A percentile compares a stretch with the other conserved stretches of the same genome.
phyloP scores from a whole-genome alignment of 2,797 vertebrate genomes.

The Chlorospingus flavigularis region DNA sequence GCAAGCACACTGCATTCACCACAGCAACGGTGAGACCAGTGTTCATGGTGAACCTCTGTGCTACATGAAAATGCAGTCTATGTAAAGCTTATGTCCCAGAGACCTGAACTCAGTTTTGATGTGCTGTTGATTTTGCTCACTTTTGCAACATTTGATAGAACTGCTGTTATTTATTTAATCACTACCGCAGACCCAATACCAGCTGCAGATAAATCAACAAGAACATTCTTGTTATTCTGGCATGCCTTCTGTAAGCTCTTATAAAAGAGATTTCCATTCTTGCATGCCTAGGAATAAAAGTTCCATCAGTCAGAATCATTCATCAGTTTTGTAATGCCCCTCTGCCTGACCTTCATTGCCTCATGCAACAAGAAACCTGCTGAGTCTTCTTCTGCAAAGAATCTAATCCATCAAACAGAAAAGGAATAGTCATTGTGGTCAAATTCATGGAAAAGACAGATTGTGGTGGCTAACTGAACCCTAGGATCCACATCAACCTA shows the following conservation, averaged over 20 bases:
- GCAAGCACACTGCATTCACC: not conserved
- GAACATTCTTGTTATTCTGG: conserved; percentile 24
- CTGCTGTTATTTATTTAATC: not conserved
- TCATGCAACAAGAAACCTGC: not conserved
- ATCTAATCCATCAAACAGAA: not conserved
- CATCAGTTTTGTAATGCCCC: not conserved
- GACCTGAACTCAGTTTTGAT: not conserved
- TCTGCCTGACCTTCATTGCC: not conserved
- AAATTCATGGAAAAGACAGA: not conserved
- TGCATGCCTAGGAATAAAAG: conserved; percentile 14
- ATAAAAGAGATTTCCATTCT: conserved; percentile 5
- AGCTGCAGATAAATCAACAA: conserved; percentile 14
- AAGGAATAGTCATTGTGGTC: not conserved
- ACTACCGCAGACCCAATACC: not conserved
- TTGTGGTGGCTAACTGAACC: not conserved
- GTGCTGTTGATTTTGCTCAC: not conserved
- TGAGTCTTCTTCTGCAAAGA: not conserved
- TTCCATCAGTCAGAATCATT: not conserved
- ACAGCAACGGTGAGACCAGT: not conserved
- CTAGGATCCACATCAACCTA: not conserved
- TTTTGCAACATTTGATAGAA: not conserved
- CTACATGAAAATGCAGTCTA: not conserved
- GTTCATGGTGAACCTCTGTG: not conserved
- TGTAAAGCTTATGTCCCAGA: not conserved
- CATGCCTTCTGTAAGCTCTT: not conserved